These are phyloP conservation scores for Odontocolon sp. DNA, from an alignment of 2,888 invertebrate species.

Conservation along the genomic window DNA sequence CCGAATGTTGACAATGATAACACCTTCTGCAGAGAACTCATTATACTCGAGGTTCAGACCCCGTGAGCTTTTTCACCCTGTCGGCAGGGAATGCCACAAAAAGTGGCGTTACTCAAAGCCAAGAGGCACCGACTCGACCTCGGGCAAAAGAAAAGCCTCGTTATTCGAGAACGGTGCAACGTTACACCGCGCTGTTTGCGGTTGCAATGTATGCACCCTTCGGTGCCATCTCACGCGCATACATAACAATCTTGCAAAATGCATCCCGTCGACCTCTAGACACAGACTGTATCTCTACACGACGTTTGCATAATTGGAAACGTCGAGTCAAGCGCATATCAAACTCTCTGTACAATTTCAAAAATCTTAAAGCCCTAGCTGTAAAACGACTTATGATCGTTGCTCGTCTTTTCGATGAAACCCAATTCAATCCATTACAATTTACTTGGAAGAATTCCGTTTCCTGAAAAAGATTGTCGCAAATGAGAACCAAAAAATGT, in stretches of 20 bases:
- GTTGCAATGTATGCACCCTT: constrained; percentile 78
- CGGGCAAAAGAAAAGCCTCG: constrained; percentile 47
- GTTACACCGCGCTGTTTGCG: constrained; percentile 68
- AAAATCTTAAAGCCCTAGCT: constrained; percentile 40
- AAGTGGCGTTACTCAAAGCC: constrained; percentile 61
- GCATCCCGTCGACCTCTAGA: constrained; percentile 46
- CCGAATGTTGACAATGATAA: background rate
- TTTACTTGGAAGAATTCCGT: too few species aligned
- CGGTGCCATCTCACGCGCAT: constrained; percentile 39
- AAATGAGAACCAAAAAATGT: too few species aligned
- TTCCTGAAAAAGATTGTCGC: too few species aligned
- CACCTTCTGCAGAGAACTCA: background rate
- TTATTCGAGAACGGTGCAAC: constrained; percentile 53
- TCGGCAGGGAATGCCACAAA: constrained; percentile 60
- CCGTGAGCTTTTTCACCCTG: constrained; percentile 40
- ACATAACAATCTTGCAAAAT: constrained; percentile 48
- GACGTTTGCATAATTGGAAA: constrained; percentile 31
- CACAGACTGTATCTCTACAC: background rate
- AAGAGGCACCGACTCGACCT: constrained; percentile 56
- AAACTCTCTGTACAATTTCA: constrained; percentile 23
- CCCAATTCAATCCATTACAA: too few species aligned
- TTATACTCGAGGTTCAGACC: too few species aligned
- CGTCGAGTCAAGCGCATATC: constrained; percentile 20
- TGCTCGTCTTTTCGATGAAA: too few species aligned
- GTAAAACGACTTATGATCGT: too few species aligned